Evolutionary conservation across 2,113 vertebrate species (phyloP).

Genomic region (Ammodytes marinus): DNA sequence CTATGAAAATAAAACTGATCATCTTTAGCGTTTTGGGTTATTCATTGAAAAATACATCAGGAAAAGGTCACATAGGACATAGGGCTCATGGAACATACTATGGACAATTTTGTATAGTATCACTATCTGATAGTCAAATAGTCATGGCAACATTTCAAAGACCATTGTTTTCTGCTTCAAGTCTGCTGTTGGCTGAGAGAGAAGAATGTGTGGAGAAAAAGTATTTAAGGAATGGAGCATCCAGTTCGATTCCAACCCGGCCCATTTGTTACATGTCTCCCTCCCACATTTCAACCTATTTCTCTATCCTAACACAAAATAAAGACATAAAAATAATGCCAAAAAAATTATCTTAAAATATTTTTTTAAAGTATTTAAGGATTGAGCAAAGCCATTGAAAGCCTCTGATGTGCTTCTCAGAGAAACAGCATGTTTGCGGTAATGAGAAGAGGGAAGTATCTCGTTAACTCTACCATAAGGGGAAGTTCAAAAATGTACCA

Average conservation of each 20-base stretch:
- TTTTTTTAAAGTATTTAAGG: too few relatives aligned
- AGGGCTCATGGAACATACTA: neutral
- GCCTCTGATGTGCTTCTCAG: neutral
- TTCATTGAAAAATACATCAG: neutral
- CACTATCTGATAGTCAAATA: neutral
- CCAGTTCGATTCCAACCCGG: too few relatives aligned
- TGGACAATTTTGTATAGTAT: neutral
- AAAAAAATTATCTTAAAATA: too few relatives aligned
- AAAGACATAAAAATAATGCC: too few relatives aligned
- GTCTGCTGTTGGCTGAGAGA: neutral
- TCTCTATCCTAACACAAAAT: too few relatives aligned
- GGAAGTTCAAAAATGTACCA: conserved; percentile 49
- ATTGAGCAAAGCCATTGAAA: neutral
- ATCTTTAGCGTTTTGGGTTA: neutral
- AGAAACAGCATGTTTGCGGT: neutral
- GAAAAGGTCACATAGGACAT: neutral
- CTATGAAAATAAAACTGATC: neutral
- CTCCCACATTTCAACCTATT: too few relatives aligned
- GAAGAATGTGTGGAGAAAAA: neutral
- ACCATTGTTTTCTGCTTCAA: neutral
- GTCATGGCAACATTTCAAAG: neutral
- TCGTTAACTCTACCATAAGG: neutral
- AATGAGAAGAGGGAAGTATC: conserved; percentile 41
- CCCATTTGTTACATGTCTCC: too few relatives aligned
- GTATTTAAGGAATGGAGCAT: too few relatives aligned